Percentiles rank a stretch among this genome's conserved stretches.
Evolutionary conservation across 2,797 vertebrate genomes (phyloP).

Genomic region (Siniperca undulata): DNA sequence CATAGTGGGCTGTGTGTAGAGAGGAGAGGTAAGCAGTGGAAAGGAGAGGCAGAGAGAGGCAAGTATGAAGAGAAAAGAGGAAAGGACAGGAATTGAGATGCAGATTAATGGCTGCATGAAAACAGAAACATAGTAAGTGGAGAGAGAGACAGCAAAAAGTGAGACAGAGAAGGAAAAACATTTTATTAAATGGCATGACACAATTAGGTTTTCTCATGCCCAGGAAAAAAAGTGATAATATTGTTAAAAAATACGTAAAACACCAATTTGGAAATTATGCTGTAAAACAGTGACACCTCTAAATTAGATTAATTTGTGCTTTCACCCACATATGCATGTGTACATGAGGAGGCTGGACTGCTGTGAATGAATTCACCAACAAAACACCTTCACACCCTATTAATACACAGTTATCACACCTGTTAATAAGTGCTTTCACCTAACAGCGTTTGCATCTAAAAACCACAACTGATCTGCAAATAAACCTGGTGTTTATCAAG

Average conservation of each 20-base stretch:
- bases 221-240: neutral
- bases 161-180: neutral
- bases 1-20: neutral
- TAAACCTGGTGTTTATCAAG: conserved; percentile 15
- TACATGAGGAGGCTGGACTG: neutral
- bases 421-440: conserved; percentile 7
- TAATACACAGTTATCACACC: conserved; percentile 26
- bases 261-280: neutral
- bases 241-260: neutral
- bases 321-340: neutral
- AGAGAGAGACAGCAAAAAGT: neutral
- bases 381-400: neutral
- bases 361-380: neutral
- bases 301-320: neutral
- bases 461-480: conserved; percentile 16
- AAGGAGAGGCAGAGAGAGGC: neutral
- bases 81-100: neutral
- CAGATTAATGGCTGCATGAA: neutral
- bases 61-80: neutral
- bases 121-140: neutral
- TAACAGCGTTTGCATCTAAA: conserved; percentile 23
- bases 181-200: neutral
- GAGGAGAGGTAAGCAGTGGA: neutral
- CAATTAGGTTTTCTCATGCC: neutral
- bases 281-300: neutral